Conservation (phyloP, 2,888 invertebrate genomes). For the Bombyx huttoni region DNA sequence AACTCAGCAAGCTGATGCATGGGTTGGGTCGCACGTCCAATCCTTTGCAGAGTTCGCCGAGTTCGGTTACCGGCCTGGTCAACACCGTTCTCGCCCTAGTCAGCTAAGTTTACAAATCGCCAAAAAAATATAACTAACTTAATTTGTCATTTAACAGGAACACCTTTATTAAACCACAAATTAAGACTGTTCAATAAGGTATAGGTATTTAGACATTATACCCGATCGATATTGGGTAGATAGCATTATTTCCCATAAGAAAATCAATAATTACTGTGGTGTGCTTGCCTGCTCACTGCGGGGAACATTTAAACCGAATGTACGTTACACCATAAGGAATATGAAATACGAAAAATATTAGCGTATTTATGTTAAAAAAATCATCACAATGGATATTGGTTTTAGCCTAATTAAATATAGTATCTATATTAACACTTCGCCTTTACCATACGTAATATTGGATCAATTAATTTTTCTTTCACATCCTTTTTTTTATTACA, state of each 20-base stretch:
- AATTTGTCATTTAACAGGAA: neutral
- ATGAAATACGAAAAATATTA: no score
- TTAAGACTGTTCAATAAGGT: neutral
- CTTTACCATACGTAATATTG: no score
- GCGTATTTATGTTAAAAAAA: neutral
- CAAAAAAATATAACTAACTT: neutral
- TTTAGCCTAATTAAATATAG: no score
- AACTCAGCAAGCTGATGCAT: no score
- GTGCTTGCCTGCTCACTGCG: conserved; percentile 20
- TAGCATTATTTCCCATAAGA: conserved; percentile 27
- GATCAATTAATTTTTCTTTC: no score
- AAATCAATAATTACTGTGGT: conserved; percentile 36
- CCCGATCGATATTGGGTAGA: conserved; percentile 14
- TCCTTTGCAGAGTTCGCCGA: no score
- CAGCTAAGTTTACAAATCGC: neutral
- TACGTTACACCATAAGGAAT: conserved; percentile 17
- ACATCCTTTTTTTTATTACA: no score
- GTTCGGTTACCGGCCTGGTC: no score
- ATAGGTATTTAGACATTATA: conserved; percentile 6
- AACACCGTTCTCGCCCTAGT: no score
- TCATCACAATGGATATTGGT: neutral
- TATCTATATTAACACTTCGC: no score
- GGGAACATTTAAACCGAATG: conserved; percentile 17
- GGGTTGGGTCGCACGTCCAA: no score
- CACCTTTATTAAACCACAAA: neutral